These are phyloP conservation scores for Epirrita christyi DNA, from an alignment of 2,888 invertebrate species.

Conservation along the genomic window DNA sequence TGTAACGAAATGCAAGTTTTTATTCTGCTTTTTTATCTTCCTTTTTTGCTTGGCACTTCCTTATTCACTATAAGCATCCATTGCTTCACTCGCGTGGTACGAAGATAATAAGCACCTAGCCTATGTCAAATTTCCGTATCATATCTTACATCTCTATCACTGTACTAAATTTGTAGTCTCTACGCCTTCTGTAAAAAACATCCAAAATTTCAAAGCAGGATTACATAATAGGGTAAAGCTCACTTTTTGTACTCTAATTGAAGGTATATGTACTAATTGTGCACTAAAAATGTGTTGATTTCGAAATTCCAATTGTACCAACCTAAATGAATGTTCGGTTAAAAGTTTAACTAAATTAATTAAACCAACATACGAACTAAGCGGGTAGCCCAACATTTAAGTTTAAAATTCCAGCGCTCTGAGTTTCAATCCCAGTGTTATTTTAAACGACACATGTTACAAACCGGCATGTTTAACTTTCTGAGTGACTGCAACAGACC, in stretches of 20 bases:
- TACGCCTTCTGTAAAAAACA: no score
- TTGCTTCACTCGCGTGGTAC: no score
- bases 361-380: constrained; percentile 37
- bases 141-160: no score
- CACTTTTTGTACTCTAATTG: no score
- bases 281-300: no score
- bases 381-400: constrained; percentile 37
- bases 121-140: no score
- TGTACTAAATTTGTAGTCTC: no score
- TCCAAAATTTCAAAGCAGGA: no score
- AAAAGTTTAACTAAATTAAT: constrained; percentile 25
- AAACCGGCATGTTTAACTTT: constrained; percentile 56
- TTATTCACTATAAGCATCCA: no score
- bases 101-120: no score
- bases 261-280: no score
- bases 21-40: constrained; percentile 14
- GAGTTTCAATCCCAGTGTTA: constrained; percentile 39
- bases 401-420: constrained; percentile 39
- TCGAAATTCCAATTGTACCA: background rate
- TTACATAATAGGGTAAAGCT: no score
- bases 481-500: constrained; percentile 64
- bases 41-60: constrained; percentile 3
- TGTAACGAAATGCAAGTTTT: constrained; percentile 21
- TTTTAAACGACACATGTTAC: constrained; percentile 44
- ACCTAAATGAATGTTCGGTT: constrained; percentile 18